These are phyloP conservation scores for Tamias sibiricus DNA, from an alignment of 2,113 vertebrate species.

Conservation along the genomic window DNA sequence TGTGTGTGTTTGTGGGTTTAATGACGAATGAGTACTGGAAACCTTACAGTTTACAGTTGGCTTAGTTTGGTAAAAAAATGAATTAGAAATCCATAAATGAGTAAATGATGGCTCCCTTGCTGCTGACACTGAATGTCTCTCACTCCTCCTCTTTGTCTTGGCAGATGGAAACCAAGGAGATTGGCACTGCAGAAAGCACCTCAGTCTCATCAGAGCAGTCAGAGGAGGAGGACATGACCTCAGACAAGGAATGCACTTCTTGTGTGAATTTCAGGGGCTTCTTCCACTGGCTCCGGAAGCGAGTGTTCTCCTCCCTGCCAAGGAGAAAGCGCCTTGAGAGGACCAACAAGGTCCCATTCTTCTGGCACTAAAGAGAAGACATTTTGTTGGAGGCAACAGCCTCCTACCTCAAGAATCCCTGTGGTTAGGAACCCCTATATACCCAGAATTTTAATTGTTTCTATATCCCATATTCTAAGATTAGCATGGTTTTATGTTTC, in stretches of 20 bases:
- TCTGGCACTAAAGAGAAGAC: background rate
- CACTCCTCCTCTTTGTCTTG: background rate
- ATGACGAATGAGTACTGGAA: background rate
- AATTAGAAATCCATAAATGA: background rate
- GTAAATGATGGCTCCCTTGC: no score
- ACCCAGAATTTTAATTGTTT: background rate
- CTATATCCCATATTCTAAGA: background rate
- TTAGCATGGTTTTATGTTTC: background rate
- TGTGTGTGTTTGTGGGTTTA: no score
- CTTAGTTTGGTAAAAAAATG: background rate
- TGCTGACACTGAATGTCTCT: background rate
- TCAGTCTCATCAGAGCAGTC: accelerated
- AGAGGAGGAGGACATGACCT: background rate
- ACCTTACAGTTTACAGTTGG: background rate
- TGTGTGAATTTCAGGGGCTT: background rate
- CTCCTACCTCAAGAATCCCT: constrained; percentile 34
- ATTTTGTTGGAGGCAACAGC: background rate
- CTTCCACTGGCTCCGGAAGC: no score
- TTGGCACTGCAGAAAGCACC: background rate
- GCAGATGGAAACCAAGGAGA: background rate
- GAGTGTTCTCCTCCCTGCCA: no score
- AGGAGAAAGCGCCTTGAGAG: no score
- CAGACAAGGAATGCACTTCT: no score
- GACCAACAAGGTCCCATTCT: accelerated
- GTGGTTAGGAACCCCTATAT: background rate